Percentiles rank a stretch among this genome's conserved stretches.
phyloP scores from a whole-genome alignment of 2,113 vertebrate species.

The Tupaia tana region DNA sequence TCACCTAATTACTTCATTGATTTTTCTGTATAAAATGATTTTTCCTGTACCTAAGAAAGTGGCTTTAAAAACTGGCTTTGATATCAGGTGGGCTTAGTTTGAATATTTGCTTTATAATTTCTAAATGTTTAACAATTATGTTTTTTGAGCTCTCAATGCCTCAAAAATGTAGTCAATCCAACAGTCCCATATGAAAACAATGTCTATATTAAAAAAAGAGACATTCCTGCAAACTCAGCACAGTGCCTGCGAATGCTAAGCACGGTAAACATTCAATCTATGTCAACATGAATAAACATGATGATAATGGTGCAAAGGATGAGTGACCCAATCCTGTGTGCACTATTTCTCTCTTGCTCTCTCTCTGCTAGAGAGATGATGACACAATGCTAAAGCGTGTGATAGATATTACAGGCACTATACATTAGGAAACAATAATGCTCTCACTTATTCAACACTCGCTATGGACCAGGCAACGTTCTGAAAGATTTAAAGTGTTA shows the following conservation, averaged over 20 bases:
- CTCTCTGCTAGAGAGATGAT: too few relatives aligned
- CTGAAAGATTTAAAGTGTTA: not conserved
- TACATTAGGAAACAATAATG: not conserved
- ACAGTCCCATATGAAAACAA: not conserved
- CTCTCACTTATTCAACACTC: not conserved
- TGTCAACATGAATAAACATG: not conserved
- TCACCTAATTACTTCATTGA: not conserved
- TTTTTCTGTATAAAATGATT: not conserved
- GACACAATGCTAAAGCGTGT: not conserved
- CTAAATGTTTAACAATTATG: not conserved
- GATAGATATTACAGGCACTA: fast-evolving
- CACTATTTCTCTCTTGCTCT: not conserved
- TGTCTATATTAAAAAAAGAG: not conserved
- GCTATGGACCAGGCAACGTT: not conserved
- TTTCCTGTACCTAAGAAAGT: not conserved
- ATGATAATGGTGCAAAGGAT: not conserved
- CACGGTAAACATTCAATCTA: not conserved
- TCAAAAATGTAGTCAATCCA: not conserved
- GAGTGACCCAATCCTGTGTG: not conserved
- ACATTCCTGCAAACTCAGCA: not conserved
- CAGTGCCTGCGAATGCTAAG: not conserved
- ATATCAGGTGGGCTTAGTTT: not conserved
- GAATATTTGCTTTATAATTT: not conserved
- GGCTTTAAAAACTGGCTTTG: not conserved
- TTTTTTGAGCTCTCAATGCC: not conserved